Percentiles rank a stretch among this genome's conserved stretches.
These are phyloP conservation scores for Sinosuthora webbiana DNA, from an alignment of 2,113 vertebrate species.

Conservation along the genomic window DNA sequence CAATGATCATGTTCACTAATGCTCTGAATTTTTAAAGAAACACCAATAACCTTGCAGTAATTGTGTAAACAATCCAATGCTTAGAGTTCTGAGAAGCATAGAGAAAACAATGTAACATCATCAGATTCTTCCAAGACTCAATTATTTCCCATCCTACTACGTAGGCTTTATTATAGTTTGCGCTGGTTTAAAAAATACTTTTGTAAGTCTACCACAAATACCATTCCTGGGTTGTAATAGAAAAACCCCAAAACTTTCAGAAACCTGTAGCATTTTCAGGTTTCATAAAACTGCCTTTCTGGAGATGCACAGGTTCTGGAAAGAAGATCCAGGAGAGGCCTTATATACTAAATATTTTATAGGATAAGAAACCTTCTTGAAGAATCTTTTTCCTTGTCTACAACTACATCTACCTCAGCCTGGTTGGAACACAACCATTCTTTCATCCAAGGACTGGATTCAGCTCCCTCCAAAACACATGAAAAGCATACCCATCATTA, in stretches of 20 bases:
- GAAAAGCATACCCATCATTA: not conserved
- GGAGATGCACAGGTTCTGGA: fast-evolving
- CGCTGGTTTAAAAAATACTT: not conserved
- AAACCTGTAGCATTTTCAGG: not conserved
- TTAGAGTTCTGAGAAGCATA: not conserved
- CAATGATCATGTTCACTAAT: not conserved
- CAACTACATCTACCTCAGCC: not conserved
- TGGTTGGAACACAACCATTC: not conserved
- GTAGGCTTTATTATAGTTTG: not conserved
- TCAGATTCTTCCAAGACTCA: not conserved
- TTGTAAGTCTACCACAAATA: fast-evolving
- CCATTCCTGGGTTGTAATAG: not conserved
- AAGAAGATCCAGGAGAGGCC: not conserved
- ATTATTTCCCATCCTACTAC: not conserved
- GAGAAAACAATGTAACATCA: not conserved
- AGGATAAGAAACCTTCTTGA: not conserved
- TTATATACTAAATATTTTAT: not conserved
- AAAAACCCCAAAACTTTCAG: not conserved
- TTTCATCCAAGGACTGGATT: not conserved
- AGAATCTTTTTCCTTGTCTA: not conserved
- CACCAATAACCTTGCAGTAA: not conserved
- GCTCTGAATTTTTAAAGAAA: not conserved
- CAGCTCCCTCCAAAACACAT: not conserved
- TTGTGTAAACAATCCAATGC: not conserved
- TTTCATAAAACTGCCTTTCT: not conserved